Percentiles rank a stretch among this genome's conserved stretches.
These are phyloP conservation scores for Ariopsis seemanni DNA, from an alignment of 2,113 vertebrate species.

Conservation along the genomic window DNA sequence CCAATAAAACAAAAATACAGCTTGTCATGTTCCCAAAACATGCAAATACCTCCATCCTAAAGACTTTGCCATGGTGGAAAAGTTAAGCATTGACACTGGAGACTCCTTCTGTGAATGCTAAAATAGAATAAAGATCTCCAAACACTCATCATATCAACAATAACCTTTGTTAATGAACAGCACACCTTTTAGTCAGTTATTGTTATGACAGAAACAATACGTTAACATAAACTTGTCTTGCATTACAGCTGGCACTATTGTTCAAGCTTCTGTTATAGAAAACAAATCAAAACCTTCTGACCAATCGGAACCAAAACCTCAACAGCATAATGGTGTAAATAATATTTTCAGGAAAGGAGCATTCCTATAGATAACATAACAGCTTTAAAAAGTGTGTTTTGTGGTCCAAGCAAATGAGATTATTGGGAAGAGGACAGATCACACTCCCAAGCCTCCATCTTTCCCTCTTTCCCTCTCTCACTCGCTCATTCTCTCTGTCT, in stretches of 20 bases:
- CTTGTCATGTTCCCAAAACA: background rate
- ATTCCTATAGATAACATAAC: background rate
- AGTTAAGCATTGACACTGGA: background rate
- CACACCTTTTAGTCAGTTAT: background rate
- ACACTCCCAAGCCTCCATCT: constrained; percentile 48
- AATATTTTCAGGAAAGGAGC: background rate
- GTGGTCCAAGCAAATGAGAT: constrained; percentile 27
- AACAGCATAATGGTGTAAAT: background rate
- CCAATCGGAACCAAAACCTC: background rate
- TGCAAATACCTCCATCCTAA: background rate
- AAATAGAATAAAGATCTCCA: background rate
- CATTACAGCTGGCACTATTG: background rate
- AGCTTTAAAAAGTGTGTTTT: background rate
- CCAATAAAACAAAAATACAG: background rate
- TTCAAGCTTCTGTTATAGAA: background rate
- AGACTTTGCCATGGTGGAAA: background rate
- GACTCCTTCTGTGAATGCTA: background rate
- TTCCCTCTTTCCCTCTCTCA: constrained; percentile 72
- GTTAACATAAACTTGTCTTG: background rate
- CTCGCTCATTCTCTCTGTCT: constrained; percentile 58
- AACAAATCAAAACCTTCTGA: background rate
- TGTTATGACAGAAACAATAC: background rate
- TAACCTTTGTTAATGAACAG: background rate
- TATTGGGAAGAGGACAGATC: background rate
- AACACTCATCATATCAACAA: background rate